phyloP scores from a whole-genome alignment of 2,888 invertebrate species.

The Eristalinus sepulchralis region DNA sequence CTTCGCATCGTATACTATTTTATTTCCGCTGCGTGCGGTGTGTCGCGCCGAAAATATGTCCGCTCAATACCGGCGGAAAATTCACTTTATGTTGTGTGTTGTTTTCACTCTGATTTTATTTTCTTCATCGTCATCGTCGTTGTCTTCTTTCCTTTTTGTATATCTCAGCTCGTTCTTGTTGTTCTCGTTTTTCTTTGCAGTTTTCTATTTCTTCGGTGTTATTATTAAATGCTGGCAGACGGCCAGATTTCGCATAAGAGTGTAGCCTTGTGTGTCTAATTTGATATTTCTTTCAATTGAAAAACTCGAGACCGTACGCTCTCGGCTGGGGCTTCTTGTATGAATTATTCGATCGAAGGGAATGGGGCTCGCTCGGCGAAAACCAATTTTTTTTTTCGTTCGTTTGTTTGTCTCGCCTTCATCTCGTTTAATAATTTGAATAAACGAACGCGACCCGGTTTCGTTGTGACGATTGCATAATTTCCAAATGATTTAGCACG shows the following conservation, averaged over 20 bases:
- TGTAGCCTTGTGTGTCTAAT: constrained; percentile 61
- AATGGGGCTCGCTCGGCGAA: neutral
- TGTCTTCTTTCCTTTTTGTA: neutral
- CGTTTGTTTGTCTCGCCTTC: neutral
- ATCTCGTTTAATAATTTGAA: neutral
- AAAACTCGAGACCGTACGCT: neutral
- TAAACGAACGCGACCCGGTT: neutral
- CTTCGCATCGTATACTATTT: constrained; percentile 8
- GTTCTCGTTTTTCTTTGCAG: constrained; percentile 53
- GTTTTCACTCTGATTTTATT: neutral
- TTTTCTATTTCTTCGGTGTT: constrained; percentile 61
- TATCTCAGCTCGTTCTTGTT: neutral
- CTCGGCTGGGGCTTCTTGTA: neutral
- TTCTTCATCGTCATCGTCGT: neutral
- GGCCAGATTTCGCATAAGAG: constrained; percentile 49
- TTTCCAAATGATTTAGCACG: neutral
- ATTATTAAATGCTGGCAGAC: constrained; percentile 65
- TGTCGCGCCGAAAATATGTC: constrained; percentile 9
- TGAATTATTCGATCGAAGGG: constrained; percentile 1
- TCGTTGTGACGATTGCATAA: neutral
- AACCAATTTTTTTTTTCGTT: neutral
- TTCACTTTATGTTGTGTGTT: constrained; percentile 13
- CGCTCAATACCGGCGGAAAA: constrained; percentile 12
- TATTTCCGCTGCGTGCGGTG: constrained; percentile 56
- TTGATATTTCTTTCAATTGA: constrained; percentile 49